Evolutionary conservation across 1,140 invertebrate genomes (phyloP).

Genomic region (Potamilus streckersoni): DNA sequence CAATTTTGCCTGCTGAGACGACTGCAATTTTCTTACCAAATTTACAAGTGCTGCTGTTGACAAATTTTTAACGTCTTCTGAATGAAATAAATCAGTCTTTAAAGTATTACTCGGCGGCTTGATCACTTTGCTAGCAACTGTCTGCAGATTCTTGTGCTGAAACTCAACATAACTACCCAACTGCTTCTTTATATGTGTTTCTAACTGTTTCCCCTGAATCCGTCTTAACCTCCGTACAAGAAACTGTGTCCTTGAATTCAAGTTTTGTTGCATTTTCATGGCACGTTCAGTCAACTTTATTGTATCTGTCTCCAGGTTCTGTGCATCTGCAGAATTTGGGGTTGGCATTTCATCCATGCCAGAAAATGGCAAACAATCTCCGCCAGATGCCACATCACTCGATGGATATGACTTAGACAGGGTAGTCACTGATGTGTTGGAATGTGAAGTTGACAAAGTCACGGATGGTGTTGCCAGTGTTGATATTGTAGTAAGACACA

Average conservation of each 20-base stretch:
- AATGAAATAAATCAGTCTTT: conserved; percentile 66
- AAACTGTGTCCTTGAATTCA: conserved; percentile 78
- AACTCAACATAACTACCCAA: conserved; percentile 79
- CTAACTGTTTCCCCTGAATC: conserved; percentile 78
- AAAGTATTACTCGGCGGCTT: conserved; percentile 42
- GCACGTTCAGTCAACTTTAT: conserved; percentile 31
- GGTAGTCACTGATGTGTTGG: not conserved
- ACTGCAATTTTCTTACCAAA: conserved; percentile 72
- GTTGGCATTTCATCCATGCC: not conserved
- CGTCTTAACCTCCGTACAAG: conserved; percentile 80
- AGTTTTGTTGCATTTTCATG: conserved; percentile 72
- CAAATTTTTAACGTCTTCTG: conserved; percentile 69
- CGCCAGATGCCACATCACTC: not conserved
- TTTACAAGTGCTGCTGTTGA: conserved; percentile 72
- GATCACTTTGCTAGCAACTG: conserved; percentile 45
- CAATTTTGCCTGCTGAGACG: conserved; percentile 49
- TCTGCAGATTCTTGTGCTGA: conserved; percentile 71
- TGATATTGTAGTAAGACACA: not conserved
- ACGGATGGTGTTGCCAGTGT: not conserved
- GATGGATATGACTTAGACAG: not conserved
- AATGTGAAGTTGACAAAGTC: not conserved
- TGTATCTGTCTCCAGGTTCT: not conserved
- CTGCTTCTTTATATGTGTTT: conserved; percentile 81
- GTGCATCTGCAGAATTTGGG: not conserved
- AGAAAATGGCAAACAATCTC: not conserved